Base-by-base conservation (phyloP, 2,888 invertebrate genomes). In the Cyclophora punctaria region DNA sequence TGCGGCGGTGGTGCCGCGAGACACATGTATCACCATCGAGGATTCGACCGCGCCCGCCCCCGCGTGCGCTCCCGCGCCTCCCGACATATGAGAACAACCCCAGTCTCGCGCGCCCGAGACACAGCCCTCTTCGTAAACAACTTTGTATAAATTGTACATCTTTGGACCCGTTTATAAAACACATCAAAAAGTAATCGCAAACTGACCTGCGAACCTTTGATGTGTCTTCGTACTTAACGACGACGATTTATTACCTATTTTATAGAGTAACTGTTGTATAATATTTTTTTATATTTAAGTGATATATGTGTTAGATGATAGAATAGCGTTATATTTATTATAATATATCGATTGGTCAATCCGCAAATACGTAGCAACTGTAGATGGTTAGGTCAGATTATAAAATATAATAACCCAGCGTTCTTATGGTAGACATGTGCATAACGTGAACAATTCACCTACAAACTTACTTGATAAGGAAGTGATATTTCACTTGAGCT, bases 111-210 rank as follows among this genome's bases (percentile, higher is more conserved):
- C 34, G 35, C 46, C 40, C 34, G 50, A 47, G 35, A 47, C 35
- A 63, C 45, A 53, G 67, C 51, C 58, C 64, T 66, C 71, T 37
- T 37, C 4, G 70, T 71, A 73, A 61, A 71, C 66, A 59, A 65
- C 48, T 80, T 83, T 78, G 67, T 78, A 80, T 68, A 58, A 66
- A 69, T 63, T 80, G 72, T 80, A 82, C 76, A 76, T 69, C 69
- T 76, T 75, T 63, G 67, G 70, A 67, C 67, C 59, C 56, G 62
- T 62, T 63, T 66, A 66, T 61, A 62, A 20, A 20, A 20, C 20
- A 20, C 20, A 20, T 20, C 20, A 20, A 20, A 20, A 20, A 20
- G 20, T 56, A 60, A 59, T 37, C 37, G 37, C 5, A 37, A 37
- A 67, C 56, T 58, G 55, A 69, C 63, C 66, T 62, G 63, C 58